Percentiles rank a stretch among this genome's conserved stretches.
Evolutionary conservation across 2,113 vertebrate genomes (phyloP).

Genomic region (Phainopepla nitens): DNA sequence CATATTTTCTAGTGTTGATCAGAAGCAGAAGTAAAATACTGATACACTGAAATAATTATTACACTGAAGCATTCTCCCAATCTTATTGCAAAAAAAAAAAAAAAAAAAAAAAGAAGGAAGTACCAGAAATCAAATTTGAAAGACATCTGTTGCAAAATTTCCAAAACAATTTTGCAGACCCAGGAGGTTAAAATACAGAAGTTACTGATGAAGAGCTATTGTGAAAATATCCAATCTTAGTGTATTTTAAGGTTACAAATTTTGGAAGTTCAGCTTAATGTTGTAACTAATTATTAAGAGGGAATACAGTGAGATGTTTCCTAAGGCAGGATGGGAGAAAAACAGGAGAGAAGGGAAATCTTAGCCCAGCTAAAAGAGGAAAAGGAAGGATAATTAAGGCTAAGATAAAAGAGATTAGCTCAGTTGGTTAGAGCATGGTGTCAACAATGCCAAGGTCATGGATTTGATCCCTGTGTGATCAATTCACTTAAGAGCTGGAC

Average conservation of each 20-base stretch:
- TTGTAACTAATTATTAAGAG: not conserved
- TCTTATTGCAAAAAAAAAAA: not conserved
- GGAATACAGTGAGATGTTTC: not conserved
- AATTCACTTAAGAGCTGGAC: not conserved
- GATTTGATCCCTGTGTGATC: not conserved
- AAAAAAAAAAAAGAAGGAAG: not conserved
- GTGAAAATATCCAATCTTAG: not conserved
- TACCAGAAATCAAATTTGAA: not conserved
- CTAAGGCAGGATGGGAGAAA: not conserved
- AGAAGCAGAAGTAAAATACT: not conserved
- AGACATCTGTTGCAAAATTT: slow-evolving; percentile 10
- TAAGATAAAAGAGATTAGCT: not conserved
- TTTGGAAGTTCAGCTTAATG: not conserved
- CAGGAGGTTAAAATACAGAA: slow-evolving; percentile 14
- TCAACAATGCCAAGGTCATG: not conserved
- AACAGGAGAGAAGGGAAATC: not conserved
- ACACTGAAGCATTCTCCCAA: fast-evolving
- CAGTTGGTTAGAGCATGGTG: not conserved
- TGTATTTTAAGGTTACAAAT: not conserved
- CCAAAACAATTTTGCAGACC: not conserved
- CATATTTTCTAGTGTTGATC: not conserved
- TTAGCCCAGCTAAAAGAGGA: not conserved
- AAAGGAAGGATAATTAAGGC: not conserved
- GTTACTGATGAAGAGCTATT: not conserved
- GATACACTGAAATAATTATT: not conserved